phyloP scores from a whole-genome alignment of 2,888 invertebrate genomes.

The Sphaerophoria rueppellii region DNA sequence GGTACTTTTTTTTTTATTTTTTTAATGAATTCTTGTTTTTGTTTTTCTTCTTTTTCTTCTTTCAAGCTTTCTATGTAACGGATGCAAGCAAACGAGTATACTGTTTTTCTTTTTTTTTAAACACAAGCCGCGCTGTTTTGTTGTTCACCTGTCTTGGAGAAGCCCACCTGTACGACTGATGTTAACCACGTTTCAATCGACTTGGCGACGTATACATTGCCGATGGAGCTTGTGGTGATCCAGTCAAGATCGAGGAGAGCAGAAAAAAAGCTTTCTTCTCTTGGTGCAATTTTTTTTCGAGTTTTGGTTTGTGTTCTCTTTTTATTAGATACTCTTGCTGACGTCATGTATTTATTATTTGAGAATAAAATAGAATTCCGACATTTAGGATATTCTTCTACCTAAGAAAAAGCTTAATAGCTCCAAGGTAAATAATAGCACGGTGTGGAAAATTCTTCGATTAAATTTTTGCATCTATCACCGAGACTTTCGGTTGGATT shows the following conservation, averaged over 20 bases:
- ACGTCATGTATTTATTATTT: conserved; percentile 40
- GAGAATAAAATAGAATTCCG: conserved; percentile 18
- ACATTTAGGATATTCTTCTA: conserved; percentile 39
- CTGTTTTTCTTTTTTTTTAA: neutral
- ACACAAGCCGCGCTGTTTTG: conserved; percentile 36
- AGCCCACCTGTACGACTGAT: conserved; percentile 72
- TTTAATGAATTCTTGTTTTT: conserved; percentile 8
- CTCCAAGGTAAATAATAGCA: conserved; percentile 28
- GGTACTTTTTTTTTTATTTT: conserved; percentile 16
- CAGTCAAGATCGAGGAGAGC: conserved; percentile 34
- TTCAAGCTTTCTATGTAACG: conserved; percentile 68
- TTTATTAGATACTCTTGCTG: conserved; percentile 27
- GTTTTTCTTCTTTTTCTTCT: conserved; percentile 20
- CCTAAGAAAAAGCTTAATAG: neutral
- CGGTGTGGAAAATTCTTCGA: conserved; percentile 44
- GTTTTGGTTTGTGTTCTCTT: conserved; percentile 46
- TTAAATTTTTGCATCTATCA: conserved; percentile 46
- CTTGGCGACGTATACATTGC: neutral
- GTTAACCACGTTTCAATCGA: conserved; percentile 62
- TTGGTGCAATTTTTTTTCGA: conserved; percentile 12
- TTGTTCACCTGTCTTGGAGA: conserved; percentile 68
- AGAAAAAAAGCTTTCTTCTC: conserved; percentile 66
- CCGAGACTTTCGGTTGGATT: conserved; percentile 5
- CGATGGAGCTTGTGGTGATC: conserved; percentile 17
- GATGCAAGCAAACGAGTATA: conserved; percentile 9